Conservation (phyloP, 2,797 vertebrate genomes). For the Tauraco hartlaubi region DNA sequence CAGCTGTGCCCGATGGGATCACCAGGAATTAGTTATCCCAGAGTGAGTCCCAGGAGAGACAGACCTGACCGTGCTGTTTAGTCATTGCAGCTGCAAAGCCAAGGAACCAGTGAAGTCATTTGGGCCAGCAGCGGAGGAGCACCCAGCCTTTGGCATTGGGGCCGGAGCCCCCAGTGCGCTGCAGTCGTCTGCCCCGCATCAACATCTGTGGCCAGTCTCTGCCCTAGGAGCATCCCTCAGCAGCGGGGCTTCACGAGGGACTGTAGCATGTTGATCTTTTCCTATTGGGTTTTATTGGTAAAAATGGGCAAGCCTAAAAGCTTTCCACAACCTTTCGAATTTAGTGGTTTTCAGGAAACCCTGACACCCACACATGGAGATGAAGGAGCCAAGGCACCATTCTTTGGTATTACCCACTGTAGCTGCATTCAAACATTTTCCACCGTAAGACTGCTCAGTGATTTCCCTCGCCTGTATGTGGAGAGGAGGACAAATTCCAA, state of each 20-base stretch:
- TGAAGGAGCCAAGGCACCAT: background rate
- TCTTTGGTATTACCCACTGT: background rate
- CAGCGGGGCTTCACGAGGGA: fast-evolving
- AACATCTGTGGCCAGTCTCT: background rate
- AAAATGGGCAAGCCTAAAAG: background rate
- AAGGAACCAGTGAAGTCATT: background rate
- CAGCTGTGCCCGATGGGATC: background rate
- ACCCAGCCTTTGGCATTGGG: background rate
- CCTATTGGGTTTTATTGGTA: background rate
- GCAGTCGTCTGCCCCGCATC: background rate
- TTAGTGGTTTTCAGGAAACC: background rate
- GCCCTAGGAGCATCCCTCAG: background rate
- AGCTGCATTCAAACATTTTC: background rate
- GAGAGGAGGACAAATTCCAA: background rate
- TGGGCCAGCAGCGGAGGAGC: background rate
- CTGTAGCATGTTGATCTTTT: background rate
- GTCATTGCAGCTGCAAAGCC: background rate
- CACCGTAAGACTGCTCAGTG: background rate
- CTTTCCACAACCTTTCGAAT: background rate
- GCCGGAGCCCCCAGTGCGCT: background rate
- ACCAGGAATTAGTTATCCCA: fast-evolving
- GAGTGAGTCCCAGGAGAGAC: background rate
- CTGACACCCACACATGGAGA: background rate
- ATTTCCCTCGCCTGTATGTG: background rate
- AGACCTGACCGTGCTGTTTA: background rate